Conservation (phyloP, 2,888 invertebrate genomes). For the Tipula confusa region DNA sequence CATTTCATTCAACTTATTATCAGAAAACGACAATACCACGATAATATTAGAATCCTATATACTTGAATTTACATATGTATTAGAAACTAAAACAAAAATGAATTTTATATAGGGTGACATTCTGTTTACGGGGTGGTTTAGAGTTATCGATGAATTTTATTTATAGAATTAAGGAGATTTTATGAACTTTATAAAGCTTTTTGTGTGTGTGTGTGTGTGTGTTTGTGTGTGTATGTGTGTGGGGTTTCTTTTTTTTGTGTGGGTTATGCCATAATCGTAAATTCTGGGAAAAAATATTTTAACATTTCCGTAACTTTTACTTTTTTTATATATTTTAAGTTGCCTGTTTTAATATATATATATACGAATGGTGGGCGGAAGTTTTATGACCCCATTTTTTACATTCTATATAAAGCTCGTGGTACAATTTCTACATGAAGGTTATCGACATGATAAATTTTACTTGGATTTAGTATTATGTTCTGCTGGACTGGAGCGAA, state of each 20-base stretch:
- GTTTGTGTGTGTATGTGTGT: too few relatives aligned
- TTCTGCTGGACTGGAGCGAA: too few relatives aligned
- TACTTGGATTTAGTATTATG: not conserved
- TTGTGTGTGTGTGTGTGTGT: not conserved
- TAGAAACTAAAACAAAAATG: not conserved
- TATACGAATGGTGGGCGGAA: not conserved
- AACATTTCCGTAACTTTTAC: not conserved
- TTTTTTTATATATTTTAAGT: not conserved
- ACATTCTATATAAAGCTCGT: not conserved
- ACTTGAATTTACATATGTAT: not conserved
- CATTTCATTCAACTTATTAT: conserved; percentile 25
- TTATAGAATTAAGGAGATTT: not conserved
- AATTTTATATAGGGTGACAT: not conserved
- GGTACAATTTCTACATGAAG: not conserved
- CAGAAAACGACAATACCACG: not conserved
- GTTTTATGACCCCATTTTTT: not conserved
- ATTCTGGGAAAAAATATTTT: not conserved
- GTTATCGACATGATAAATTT: not conserved
- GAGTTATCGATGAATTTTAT: not conserved
- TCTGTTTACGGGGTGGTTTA: not conserved
- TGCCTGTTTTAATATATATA: conserved; percentile 1
- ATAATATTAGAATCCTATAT: conserved; percentile 3
- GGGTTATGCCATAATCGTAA: not conserved
- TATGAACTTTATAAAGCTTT: not conserved
- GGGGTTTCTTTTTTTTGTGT: not conserved